Base-by-base conservation (phyloP, 2,797 vertebrate species). In the Centropyge bicolor region DNA sequence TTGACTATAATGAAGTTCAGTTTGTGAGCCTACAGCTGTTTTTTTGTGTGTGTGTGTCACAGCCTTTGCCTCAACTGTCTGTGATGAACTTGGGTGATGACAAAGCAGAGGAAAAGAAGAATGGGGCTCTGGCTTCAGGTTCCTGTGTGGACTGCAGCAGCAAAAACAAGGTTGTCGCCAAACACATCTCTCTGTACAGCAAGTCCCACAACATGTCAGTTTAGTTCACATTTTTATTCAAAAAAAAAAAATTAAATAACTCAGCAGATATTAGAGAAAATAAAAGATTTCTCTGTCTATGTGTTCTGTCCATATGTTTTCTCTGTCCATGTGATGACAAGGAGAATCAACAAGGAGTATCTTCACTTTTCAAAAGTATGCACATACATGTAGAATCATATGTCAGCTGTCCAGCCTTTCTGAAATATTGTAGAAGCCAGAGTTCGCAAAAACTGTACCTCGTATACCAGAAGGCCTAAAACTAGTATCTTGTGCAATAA, bases 61-160 rank as follows among this genome's bases (percentile, higher is more conserved):
- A 96, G 94, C 83, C 93, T 17, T 52, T 87, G 5, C 92, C 93
- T 61, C 83, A 65, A 14, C 60, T 83, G 63, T 78, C 80, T 1
- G 87, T 75, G 43, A 14, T 86, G 5, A 76, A 79, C 62, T 9
- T 8, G 16, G 20, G 17, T 8, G 22, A 82, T 0, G 6, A 54
- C 3, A 22, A 52, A 14, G 38, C 8, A 6, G 79, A 81, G 68
- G 62, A 55, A 22, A 68, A 6, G 3, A 38, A 22, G 54, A 16
- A 10, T 3, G 56, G 24, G 1, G 57, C 88, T 35, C 89, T 88
- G 73, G 79, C 82, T 67, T 91, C 88, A 1, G 90, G 90, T 2
- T 65, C 51, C 9, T 84, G 66, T 6, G 40, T 19, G 22, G 48
- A 88, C 35, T 85, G 63, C 76, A 89, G 88, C 35, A 61, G 48